These are phyloP conservation scores for Drosophila willistoni DNA, from an alignment of 1,140 invertebrate species.

Conservation along the genomic window DNA sequence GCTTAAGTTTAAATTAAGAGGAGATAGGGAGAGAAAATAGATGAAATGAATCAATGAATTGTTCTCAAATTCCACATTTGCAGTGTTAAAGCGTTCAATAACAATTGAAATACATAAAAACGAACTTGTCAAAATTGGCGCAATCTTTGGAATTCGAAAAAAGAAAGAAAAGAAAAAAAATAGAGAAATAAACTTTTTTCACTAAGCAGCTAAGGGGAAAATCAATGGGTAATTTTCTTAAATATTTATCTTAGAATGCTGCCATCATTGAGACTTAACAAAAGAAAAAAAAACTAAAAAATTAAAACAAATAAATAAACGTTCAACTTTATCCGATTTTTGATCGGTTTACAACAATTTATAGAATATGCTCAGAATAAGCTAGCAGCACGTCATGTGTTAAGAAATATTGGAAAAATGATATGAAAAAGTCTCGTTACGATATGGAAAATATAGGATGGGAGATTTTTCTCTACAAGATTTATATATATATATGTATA, in stretches of 20 bases:
- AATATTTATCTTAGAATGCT: neutral
- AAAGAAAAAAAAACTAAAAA: neutral
- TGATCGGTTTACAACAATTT: neutral
- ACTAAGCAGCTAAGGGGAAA: neutral
- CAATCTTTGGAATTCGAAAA: neutral
- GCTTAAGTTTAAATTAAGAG: neutral
- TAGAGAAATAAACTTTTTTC: neutral
- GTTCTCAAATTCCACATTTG: slow-evolving; percentile 1
- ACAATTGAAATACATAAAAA: neutral
- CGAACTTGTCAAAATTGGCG: neutral
- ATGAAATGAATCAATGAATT: neutral
- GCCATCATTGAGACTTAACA: neutral
- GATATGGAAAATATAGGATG: slow-evolving; percentile 9
- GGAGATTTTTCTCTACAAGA: slow-evolving; percentile 8
- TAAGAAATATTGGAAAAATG: slow-evolving; percentile 3
- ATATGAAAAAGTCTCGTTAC: slow-evolving; percentile 8
- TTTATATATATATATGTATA: neutral
- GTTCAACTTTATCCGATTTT: neutral
- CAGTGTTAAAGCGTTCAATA: neutral
- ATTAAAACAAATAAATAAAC: neutral
- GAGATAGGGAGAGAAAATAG: neutral
- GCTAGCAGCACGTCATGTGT: neutral
- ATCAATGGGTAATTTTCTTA: neutral
- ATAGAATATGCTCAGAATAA: neutral
- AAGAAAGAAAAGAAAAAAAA: neutral